Conservation (phyloP, 1,140 invertebrate genomes). For the Amyelois transitella region DNA sequence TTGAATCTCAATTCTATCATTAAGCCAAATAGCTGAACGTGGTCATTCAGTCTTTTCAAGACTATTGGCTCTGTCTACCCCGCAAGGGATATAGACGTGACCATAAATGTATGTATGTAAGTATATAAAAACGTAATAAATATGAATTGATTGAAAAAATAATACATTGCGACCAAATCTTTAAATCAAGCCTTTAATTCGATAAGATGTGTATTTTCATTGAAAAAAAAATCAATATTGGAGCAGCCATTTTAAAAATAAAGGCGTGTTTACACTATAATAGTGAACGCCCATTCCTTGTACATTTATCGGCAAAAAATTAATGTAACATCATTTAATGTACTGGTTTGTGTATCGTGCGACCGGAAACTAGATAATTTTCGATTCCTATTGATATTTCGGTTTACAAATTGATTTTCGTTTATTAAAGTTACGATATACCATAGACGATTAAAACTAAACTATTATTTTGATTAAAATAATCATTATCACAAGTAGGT, state of each 20-base stretch:
- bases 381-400: conserved; percentile 8
- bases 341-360: conserved; percentile 5
- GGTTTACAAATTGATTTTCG: neutral
- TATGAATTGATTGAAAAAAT: too few species aligned
- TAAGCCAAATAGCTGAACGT: too few species aligned
- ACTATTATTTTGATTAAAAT: too few species aligned
- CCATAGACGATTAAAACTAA: too few species aligned
- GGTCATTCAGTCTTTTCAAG: too few species aligned
- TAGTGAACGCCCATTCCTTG: conserved; percentile 4
- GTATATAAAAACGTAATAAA: too few species aligned
- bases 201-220: neutral
- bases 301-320: conserved; percentile 3
- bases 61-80: too few species aligned
- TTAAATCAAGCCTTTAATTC: neutral
- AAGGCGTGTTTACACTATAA: neutral
- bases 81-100: too few species aligned
- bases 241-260: neutral
- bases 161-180: too few species aligned
- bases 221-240: neutral
- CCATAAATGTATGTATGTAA: too few species aligned
- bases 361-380: conserved; percentile 5
- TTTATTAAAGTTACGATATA: neutral
- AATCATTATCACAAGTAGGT: too few species aligned
- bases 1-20: too few species aligned
- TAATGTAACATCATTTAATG: conserved; percentile 2